Evolutionary conservation across 1,140 invertebrate genomes (phyloP), one percentile per base, ranked within the genome.

Genomic region (Diploscapter pachys): DNA sequence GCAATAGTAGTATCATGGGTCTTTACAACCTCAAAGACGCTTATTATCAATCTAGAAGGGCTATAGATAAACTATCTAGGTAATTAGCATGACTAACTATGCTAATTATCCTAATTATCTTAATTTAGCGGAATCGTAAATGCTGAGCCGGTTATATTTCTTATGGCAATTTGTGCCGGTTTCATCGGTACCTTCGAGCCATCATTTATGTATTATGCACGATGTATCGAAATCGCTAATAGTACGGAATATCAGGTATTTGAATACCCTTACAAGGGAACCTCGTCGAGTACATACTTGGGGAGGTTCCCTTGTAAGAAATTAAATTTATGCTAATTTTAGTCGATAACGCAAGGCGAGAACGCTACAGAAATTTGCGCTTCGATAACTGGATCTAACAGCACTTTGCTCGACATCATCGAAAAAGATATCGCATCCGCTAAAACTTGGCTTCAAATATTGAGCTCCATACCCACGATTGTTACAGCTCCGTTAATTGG

Each of bases 171-270:
- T n/a, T 51, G 59, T n/a, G 54, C 72, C 9, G 75, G 75, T 2
- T 50, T 76, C 13, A 51, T 53, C 6, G 61, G 63, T n/a, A 76
- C 69, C 9, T 75, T 64, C 9, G 55, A 65, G 9, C 63, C 75
- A 48, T 52, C 72, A 5, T 76, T 76, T 65, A 76, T 71, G 8
- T 76, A 76, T 53, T 76, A 71, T 69, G 75, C 75, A 51, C n/a
- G 75, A 71, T 76, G 75, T 62, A 65, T 76, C 53, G 61, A 76
- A 61, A 67, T 76, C 53, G 75, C 75, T 31, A 31, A 31, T 31
- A 31, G 31, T 31, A 31, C 31, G 31, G 31, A 31, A 31, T 31
- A 13, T 51, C 65, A 50, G 56, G 52, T 4, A 48, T 61, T 13
- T 31, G 52, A 59, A 59, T 61, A 11, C 56, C 63, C 2, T 3